phyloP scores from a whole-genome alignment of 2,888 invertebrate genomes.

The Micoletzkya japonica region DNA sequence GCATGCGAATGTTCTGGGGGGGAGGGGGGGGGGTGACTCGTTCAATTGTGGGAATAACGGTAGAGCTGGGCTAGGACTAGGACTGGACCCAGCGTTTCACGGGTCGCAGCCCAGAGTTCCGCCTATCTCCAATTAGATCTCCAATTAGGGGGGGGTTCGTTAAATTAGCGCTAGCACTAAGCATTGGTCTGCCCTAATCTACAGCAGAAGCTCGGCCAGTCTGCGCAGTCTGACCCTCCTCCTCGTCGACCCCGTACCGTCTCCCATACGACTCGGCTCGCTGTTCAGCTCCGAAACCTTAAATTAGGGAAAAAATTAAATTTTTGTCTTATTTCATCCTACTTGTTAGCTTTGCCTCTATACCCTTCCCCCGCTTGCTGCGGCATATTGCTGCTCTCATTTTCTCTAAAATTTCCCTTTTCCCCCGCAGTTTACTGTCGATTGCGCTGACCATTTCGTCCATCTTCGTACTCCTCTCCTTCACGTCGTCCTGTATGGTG shows the following conservation, averaged over 20 bases:
- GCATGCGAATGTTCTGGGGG: too few relatives aligned
- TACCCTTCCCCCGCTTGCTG: too few relatives aligned
- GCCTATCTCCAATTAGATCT: background rate
- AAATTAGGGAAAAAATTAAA: too few relatives aligned
- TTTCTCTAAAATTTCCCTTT: too few relatives aligned
- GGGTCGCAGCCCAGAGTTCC: background rate
- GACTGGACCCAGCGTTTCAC: background rate
- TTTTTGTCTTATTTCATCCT: too few relatives aligned
- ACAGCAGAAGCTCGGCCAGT: constrained; percentile 23
- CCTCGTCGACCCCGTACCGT: constrained; percentile 15
- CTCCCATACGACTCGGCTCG: constrained; percentile 24
- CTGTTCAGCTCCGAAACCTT: background rate
- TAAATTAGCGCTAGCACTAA: too few relatives aligned
- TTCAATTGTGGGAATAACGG: background rate
- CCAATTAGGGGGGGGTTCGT: too few relatives aligned
- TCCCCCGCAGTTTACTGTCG: background rate
- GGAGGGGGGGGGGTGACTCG: too few relatives aligned
- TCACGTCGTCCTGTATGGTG: constrained; percentile 20
- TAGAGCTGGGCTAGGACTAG: background rate
- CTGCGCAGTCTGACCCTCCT: constrained; percentile 7
- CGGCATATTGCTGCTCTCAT: too few relatives aligned
- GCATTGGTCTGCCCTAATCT: background rate
- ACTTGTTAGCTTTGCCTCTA: too few relatives aligned
- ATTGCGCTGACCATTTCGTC: constrained; percentile 23
- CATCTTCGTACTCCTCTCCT: constrained; percentile 23